Conservation (phyloP, 37 sponge, comb jelly and placozoan genomes). For the Aplysina aerophoba region DNA sequence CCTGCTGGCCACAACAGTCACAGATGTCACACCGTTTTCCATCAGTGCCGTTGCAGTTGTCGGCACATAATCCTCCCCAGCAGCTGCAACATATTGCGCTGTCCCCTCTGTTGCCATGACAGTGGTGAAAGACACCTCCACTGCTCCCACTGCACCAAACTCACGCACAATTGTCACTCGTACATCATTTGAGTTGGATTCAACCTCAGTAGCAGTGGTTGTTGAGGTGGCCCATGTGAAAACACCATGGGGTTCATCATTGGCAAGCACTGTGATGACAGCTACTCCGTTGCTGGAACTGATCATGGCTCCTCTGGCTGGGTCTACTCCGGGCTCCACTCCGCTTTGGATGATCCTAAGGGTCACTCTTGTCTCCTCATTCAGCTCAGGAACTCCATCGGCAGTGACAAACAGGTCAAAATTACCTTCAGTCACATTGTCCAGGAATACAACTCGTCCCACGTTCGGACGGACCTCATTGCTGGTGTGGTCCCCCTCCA, state of each 20-base stretch:
- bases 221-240: conserved; percentile 47
- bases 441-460: conserved; percentile 67
- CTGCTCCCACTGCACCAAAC: conserved; percentile 72
- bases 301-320: conserved; percentile 62
- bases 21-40: conserved; percentile 23
- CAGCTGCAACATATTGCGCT: conserved; percentile 15
- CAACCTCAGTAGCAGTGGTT: conserved; percentile 43
- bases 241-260: conserved; percentile 88
- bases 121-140: conserved; percentile 21
- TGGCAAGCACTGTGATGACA: conserved; percentile 79
- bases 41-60: conserved; percentile 4
- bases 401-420: conserved; percentile 53
- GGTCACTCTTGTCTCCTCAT: conserved; percentile 60
- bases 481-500: conserved; percentile 51
- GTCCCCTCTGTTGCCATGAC: neutral
- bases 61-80: conserved; percentile 48
- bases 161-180: conserved; percentile 61
- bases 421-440: conserved; percentile 42
- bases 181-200: conserved; percentile 33
- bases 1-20: conserved; percentile 27
- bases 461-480: conserved; percentile 66
- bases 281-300: conserved; percentile 34
- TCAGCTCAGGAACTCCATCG: conserved; percentile 77
- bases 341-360: conserved; percentile 73
- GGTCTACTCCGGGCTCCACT: conserved; percentile 53